Conservation (phyloP, 2,797 vertebrate species). For the Myotis vivesi region DNA sequence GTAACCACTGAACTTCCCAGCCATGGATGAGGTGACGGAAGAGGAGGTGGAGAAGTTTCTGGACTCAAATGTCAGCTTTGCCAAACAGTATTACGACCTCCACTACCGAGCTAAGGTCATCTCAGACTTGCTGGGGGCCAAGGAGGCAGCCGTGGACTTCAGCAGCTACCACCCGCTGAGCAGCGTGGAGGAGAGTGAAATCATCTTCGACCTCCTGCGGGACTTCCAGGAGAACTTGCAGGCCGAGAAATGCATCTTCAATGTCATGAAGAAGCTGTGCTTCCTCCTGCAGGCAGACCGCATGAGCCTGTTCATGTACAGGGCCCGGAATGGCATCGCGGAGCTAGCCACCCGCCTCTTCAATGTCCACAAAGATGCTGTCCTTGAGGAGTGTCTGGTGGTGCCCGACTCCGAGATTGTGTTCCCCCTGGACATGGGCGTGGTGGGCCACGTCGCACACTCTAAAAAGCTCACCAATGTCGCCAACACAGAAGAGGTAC, state of each 20-base stretch:
- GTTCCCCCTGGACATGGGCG: slow-evolving; percentile 91
- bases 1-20: background rate
- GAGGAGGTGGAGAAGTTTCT: slow-evolving; percentile 91
- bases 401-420: slow-evolving; percentile 91
- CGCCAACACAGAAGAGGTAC: slow-evolving; percentile 86
- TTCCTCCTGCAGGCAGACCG: slow-evolving; percentile 89
- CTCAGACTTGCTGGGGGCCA: slow-evolving; percentile 86
- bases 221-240: slow-evolving; percentile 92
- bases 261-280: slow-evolving; percentile 89
- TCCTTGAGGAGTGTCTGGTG: slow-evolving; percentile 90
- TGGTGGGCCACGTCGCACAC: slow-evolving; percentile 90
- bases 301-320: slow-evolving; percentile 94
- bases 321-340: slow-evolving; percentile 90
- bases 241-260: slow-evolving; percentile 90
- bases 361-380: slow-evolving; percentile 88
- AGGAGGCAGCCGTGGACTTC: slow-evolving; percentile 83
- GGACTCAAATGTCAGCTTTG: slow-evolving; percentile 90
- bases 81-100: slow-evolving; percentile 89
- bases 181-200: slow-evolving; percentile 90
- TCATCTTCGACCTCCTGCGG: slow-evolving; percentile 91
- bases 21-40: slow-evolving; percentile 78
- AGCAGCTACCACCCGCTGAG: slow-evolving; percentile 83
- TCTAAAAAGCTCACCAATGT: slow-evolving; percentile 90
- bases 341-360: slow-evolving; percentile 93
- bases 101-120: slow-evolving; percentile 87